These are phyloP conservation scores for Euura saliciscinereae DNA, from an alignment of 1,140 invertebrate species.

Conservation along the genomic window DNA sequence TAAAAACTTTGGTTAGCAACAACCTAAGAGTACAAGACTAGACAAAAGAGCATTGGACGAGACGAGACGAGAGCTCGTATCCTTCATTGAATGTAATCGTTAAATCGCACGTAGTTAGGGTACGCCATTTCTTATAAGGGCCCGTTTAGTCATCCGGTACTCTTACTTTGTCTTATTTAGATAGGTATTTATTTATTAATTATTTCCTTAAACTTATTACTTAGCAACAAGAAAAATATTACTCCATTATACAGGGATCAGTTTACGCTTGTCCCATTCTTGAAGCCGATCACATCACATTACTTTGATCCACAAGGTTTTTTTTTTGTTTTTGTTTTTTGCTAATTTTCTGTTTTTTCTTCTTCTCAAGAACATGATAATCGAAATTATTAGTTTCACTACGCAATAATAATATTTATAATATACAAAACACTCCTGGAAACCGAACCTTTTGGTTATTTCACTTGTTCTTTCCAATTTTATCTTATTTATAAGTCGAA, in stretches of 20 bases:
- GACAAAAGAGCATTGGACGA: slow-evolving; percentile 32
- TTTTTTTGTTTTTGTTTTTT: not conserved
- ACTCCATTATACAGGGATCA: slow-evolving; percentile 25
- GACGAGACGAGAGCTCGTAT: not conserved
- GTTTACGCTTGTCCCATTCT: slow-evolving; percentile 31
- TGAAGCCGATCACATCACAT: slow-evolving; percentile 27
- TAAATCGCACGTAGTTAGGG: too few relatives aligned
- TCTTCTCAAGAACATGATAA: not conserved
- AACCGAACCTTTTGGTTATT: not conserved
- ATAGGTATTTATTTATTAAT: too few relatives aligned
- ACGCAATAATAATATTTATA: not conserved
- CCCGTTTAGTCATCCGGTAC: slow-evolving; percentile 21
- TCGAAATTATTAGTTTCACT: not conserved
- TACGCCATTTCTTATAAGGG: too few relatives aligned
- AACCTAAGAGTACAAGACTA: slow-evolving; percentile 23
- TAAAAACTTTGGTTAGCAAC: slow-evolving; percentile 24
- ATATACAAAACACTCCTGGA: not conserved
- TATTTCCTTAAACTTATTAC: too few relatives aligned
- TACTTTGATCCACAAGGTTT: slow-evolving; percentile 8
- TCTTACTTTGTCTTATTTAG: slow-evolving; percentile 22
- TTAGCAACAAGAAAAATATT: slow-evolving; percentile 25
- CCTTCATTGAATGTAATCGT: not conserved
- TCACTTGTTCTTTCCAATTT: too few relatives aligned
- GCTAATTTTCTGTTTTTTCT: not conserved
- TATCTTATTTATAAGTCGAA: not conserved